Conservation (phyloP, 2,113 vertebrate genomes). For the Glaucomys volans region DNA sequence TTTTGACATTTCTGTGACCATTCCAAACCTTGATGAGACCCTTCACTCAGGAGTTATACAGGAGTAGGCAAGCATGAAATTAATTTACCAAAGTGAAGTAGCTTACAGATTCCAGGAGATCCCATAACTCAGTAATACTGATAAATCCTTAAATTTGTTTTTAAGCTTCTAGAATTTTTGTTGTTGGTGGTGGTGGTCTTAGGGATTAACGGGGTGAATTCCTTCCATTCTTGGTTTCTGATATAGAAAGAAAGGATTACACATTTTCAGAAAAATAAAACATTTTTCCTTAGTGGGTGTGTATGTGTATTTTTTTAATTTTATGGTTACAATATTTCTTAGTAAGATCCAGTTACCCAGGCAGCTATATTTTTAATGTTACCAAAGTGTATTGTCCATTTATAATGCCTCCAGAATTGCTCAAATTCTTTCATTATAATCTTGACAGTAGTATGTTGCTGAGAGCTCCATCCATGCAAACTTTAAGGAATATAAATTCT, state of each 20-base stretch:
- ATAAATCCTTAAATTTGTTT: slow-evolving; percentile 66
- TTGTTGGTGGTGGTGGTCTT: not conserved
- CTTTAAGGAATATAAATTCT: not conserved
- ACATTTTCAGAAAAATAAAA: not conserved
- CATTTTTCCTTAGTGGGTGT: not conserved
- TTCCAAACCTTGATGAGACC: slow-evolving; percentile 19
- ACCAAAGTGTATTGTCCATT: not conserved
- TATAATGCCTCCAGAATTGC: not conserved
- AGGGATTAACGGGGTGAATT: slow-evolving; percentile 15
- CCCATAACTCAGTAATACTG: slow-evolving; percentile 46
- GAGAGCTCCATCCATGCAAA: not conserved
- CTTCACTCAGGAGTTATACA: slow-evolving; percentile 52
- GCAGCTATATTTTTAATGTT: not conserved
- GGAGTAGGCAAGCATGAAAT: slow-evolving; percentile 80
- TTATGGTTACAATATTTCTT: not conserved
- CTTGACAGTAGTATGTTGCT: not conserved
- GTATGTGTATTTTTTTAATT: not conserved
- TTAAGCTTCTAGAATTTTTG: slow-evolving; percentile 24
- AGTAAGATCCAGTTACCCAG: not conserved
- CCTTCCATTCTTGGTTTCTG: not conserved
- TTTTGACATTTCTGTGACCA: slow-evolving; percentile 63
- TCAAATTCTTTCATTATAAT: not conserved
- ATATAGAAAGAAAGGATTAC: slow-evolving; percentile 27
- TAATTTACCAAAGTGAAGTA: slow-evolving; percentile 74
- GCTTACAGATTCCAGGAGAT: slow-evolving; percentile 68